phyloP scores from a whole-genome alignment of 2,113 vertebrate species.

The Globicephala melas region DNA sequence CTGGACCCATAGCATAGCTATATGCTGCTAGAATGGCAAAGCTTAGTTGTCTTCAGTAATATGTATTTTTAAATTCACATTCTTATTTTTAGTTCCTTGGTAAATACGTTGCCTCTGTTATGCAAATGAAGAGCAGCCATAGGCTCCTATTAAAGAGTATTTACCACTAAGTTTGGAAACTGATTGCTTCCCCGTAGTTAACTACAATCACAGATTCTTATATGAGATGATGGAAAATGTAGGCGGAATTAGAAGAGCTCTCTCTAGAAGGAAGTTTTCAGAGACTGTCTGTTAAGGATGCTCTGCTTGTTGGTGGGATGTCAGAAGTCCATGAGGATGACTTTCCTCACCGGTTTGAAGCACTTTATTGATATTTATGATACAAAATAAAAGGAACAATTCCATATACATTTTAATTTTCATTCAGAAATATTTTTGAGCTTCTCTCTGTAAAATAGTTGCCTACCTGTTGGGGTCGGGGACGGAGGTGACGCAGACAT shows the following conservation, averaged over 20 bases:
- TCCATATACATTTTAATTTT: background rate
- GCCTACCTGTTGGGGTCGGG: background rate
- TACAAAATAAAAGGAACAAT: background rate
- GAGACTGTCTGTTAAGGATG: background rate
- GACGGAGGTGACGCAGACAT: background rate
- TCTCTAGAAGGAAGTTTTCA: background rate
- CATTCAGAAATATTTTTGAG: background rate
- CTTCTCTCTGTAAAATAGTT: background rate
- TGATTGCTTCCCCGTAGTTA: background rate
- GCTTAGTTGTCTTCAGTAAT: background rate
- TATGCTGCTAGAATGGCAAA: background rate
- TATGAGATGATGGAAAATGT: no score
- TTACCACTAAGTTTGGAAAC: background rate
- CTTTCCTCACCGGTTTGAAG: background rate
- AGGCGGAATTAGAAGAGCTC: background rate
- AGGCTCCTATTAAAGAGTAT: background rate
- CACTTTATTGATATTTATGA: background rate
- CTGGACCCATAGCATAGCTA: accelerated
- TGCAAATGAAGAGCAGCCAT: background rate
- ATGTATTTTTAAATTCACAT: background rate
- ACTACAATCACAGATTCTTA: background rate
- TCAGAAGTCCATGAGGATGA: accelerated
- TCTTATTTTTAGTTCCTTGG: background rate
- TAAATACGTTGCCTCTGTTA: background rate
- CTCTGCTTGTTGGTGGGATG: accelerated